phyloP scores from a whole-genome alignment of 2,888 invertebrate species.

The Chaitophorus viminalis region DNA sequence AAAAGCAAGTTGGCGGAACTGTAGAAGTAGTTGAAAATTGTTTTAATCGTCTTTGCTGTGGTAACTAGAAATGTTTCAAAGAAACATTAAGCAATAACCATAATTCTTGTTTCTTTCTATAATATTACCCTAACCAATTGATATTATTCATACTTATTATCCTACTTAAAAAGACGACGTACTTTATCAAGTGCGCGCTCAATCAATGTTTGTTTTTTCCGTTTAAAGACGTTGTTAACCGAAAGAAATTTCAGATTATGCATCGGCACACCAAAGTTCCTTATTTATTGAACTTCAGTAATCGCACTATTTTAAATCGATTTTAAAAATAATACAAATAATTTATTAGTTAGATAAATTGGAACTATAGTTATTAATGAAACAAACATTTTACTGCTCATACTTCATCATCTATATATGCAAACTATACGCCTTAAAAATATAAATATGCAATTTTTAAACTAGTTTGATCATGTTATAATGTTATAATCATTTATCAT shows the following conservation, averaged over 20 bases:
- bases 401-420: not conserved
- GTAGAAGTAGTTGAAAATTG: not conserved
- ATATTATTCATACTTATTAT: conserved; percentile 30
- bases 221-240: not conserved
- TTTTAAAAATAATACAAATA: too few relatives aligned
- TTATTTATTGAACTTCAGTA: too few relatives aligned
- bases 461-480: too few relatives aligned
- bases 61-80: conserved; percentile 2
- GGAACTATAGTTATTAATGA: not conserved
- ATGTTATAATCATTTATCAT: too few relatives aligned
- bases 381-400: not conserved
- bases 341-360: too few relatives aligned
- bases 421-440: not conserved
- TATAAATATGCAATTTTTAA: not conserved
- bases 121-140: not conserved
- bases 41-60: not conserved
- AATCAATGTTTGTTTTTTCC: not conserved
- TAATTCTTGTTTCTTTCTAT: conserved; percentile 7
- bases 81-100: not conserved
- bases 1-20: conserved; percentile 1
- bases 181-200: not conserved
- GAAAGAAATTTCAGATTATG: not conserved
- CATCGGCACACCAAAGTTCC: not conserved
- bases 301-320: too few relatives aligned
- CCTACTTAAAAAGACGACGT: not conserved